Base-by-base conservation (phyloP, 2,888 invertebrate species). In the Acanthopleura granulata region DNA sequence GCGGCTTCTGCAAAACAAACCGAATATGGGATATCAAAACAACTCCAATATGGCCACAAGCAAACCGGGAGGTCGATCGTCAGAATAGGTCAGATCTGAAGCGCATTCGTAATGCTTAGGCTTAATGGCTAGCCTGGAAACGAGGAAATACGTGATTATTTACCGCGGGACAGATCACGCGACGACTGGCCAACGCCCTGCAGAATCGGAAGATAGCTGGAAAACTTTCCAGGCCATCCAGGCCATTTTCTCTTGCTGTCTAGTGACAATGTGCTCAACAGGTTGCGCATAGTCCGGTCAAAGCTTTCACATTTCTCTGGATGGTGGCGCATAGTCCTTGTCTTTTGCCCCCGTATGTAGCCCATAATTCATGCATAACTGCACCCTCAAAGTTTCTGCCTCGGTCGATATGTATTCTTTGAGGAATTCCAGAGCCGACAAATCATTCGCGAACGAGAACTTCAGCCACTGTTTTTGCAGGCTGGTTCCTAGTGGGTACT, bases 361-460 rank as follows among this genome's bases (percentile, higher is more conserved):
- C 49, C 22, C 73, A 77, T 15, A 76, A 72, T 27, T 73, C 62
- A 14, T 30, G 30, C 18, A 76, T 18, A 3, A 76, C 74, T 18
- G 9, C 14, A 25, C 66, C 57, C 49, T 77, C 77, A 30, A 77
- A 77, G 51, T 75, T 75, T 9, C 75, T 61, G 27, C 77, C 77
- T 61, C 75, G 77, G 49, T 73, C 75, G 27, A 75, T 78, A 62
- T 79, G 80, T 16, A 80, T 49, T 57, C 77, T 49, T 18, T 66
- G 80, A n/a, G n/a, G n/a, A n/a, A n/a, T n/a, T n/a, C n/a, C n/a
- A n/a, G n/a, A n/a, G 25, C 72, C 50, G 9, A 62, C n/a, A 74
- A 82, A 80, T 80, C 79, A 82, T 29, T 81, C 78, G 61, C 79
- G 62, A 15, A 77, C 76, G 12, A 81, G 62, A 15, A 75, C 69